phyloP scores from a whole-genome alignment of 2,888 invertebrate genomes.

The Cylloceria caligata region DNA sequence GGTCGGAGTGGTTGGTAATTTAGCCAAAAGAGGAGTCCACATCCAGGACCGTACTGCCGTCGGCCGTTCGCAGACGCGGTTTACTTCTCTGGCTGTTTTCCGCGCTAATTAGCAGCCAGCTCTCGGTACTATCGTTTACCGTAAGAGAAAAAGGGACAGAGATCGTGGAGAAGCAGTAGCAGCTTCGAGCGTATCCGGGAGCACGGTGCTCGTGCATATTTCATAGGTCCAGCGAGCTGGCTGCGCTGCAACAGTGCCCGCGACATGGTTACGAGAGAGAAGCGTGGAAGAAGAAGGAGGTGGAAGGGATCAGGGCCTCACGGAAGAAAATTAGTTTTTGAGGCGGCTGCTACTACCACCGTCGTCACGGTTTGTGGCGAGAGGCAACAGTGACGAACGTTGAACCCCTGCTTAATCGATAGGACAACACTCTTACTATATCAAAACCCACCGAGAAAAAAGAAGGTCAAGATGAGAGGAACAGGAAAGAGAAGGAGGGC shows the following conservation, averaged over 20 bases:
- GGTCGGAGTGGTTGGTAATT: constrained; percentile 64
- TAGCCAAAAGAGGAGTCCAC: constrained; percentile 57
- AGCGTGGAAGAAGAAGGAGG: constrained; percentile 14
- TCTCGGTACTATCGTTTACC: constrained; percentile 28
- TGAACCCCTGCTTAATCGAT: constrained; percentile 65
- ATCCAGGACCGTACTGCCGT: constrained; percentile 48
- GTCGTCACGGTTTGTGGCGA: constrained; percentile 45
- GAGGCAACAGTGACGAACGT: constrained; percentile 58
- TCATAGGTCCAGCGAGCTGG: constrained; percentile 60
- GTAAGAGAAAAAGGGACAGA: constrained; percentile 18
- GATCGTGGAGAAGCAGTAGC: constrained; percentile 20
- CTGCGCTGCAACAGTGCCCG: constrained; percentile 33
- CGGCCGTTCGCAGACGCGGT: constrained; percentile 58
- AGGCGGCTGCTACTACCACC: constrained; percentile 43
- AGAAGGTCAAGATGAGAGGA: constrained; percentile 17
- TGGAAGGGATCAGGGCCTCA: constrained; percentile 47
- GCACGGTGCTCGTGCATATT: constrained; percentile 57
- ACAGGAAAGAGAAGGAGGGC: constrained; percentile 24
- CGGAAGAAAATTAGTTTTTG: constrained; percentile 66
- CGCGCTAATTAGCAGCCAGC: constrained; percentile 73
- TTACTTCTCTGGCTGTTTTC: constrained; percentile 71
- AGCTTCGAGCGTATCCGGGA: constrained; percentile 43
- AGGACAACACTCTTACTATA: constrained; percentile 59
- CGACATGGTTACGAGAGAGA: constrained; percentile 47
- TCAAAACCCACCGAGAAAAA: constrained; percentile 39